Percentiles rank a stretch among this genome's conserved stretches.
These are phyloP conservation scores for Aphelinus atriplicis DNA, from an alignment of 1,140 invertebrate genomes.

Conservation along the genomic window DNA sequence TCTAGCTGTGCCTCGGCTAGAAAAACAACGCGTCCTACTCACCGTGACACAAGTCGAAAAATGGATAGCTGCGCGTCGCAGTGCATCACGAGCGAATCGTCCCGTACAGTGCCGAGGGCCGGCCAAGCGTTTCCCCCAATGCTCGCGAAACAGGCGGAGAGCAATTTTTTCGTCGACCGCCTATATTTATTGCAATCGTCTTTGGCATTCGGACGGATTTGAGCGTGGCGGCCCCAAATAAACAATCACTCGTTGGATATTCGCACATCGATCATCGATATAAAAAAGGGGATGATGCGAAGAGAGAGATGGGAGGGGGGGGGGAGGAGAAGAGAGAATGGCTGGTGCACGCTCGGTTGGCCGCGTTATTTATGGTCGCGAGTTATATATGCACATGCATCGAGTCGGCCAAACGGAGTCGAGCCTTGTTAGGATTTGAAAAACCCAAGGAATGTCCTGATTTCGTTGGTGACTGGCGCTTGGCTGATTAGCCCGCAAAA, in stretches of 20 bases:
- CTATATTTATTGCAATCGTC: conserved; percentile 30
- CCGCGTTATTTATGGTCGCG: conserved; percentile 25
- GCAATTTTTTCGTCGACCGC: conserved; percentile 7
- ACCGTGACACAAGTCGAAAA: background rate
- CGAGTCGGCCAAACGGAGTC: too few species aligned
- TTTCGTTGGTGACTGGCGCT: conserved; percentile 37
- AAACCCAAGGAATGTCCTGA: conserved; percentile 34
- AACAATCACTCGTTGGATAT: conserved; percentile 33
- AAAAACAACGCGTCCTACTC: too few species aligned
- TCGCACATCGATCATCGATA: conserved; percentile 36
- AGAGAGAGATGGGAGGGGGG: background rate
- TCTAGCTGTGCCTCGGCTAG: too few species aligned
- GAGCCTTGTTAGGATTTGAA: conserved; percentile 29
- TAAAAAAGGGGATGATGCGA: background rate
- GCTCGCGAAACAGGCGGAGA: background rate
- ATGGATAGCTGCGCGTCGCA: conserved; percentile 14
- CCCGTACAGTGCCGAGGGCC: background rate
- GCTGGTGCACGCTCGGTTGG: background rate
- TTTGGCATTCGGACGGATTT: conserved; percentile 1
- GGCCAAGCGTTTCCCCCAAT: too few species aligned
- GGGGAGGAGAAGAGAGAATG: background rate
- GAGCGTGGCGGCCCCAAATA: conserved; percentile 9
- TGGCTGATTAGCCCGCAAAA: conserved; percentile 34
- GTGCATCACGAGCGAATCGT: conserved; percentile 25
- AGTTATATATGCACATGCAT: conserved; percentile 15